These are phyloP conservation scores for Porites evermanni DNA, from an alignment of 92 coral and sea anemone species.

Conservation along the genomic window DNA sequence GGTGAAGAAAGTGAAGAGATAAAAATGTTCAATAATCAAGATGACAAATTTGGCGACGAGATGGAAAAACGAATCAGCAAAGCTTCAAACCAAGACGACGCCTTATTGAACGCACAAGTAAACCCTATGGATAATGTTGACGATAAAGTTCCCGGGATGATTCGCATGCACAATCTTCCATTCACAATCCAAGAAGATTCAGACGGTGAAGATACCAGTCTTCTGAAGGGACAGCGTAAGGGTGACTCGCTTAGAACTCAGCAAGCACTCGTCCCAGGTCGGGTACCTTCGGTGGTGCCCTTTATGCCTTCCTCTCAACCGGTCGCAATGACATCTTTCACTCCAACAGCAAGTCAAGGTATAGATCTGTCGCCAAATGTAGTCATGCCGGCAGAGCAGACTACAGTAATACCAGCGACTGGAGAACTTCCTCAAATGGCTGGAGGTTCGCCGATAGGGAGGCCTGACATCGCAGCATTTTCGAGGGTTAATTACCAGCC, in stretches of 20 bases:
- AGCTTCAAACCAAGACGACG: slow-evolving; percentile 2
- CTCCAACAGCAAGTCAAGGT: slow-evolving; percentile 4
- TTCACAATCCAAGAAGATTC: slow-evolving; percentile 44
- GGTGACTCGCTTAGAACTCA: slow-evolving; percentile 13
- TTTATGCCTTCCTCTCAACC: slow-evolving; percentile 20
- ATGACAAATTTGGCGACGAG: slow-evolving; percentile 24
- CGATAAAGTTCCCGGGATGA: background rate
- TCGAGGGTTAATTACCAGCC: slow-evolving; percentile 11
- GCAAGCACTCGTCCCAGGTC: background rate
- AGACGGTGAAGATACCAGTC: slow-evolving; percentile 3
- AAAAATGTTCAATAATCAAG: slow-evolving; percentile 35
- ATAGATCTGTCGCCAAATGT: slow-evolving; percentile 34
- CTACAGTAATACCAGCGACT: slow-evolving; percentile 7
- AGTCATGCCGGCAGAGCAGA: slow-evolving; percentile 33
- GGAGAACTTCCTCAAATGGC: slow-evolving; percentile 10
- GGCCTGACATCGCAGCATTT: slow-evolving; percentile 13
- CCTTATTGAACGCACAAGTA: background rate
- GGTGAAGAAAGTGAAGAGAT: slow-evolving; percentile 34
- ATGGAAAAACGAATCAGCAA: slow-evolving; percentile 18
- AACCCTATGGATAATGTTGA: background rate
- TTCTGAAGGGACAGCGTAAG: background rate
- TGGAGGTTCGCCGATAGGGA: background rate
- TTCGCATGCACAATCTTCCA: slow-evolving; percentile 39
- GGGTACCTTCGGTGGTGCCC: background rate
- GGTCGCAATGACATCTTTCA: background rate